Evolutionary conservation across 2,113 vertebrate genomes (phyloP).

Genomic region (Ceyx cyanopectus): DNA sequence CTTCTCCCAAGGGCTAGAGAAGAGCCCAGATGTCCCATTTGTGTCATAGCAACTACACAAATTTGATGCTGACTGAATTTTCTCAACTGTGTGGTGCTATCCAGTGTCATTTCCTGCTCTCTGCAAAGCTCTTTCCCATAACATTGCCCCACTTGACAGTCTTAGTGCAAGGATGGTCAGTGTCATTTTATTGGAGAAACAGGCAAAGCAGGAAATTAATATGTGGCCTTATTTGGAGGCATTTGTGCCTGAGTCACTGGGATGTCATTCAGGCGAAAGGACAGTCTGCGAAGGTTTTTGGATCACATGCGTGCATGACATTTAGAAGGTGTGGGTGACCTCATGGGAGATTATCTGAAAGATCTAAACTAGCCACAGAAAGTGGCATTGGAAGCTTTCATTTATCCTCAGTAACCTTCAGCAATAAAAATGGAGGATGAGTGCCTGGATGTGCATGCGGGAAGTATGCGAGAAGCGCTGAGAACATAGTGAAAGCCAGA

Average conservation of each 20-base stretch:
- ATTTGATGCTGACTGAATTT: not conserved
- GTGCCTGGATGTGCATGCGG: constrained; percentile 41
- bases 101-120: not conserved
- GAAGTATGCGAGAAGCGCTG: not conserved
- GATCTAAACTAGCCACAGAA: constrained; percentile 42
- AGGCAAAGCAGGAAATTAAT: constrained; percentile 51
- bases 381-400: constrained; percentile 47
- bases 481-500: not conserved
- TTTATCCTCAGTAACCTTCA: constrained; percentile 68
- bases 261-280: constrained; percentile 57
- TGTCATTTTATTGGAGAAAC: not conserved
- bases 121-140: not conserved
- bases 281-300: constrained; percentile 62
- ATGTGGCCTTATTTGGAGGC: not conserved
- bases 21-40: not conserved
- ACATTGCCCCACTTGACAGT: fast-evolving
- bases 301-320: constrained; percentile 82
- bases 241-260: constrained; percentile 75
- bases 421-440: constrained; percentile 76
- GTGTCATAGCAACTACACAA: not conserved
- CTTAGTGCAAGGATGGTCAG: not conserved
- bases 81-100: fast-evolving
- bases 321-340: constrained; percentile 77
- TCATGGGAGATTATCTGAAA: constrained; percentile 74
- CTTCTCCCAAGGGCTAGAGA: not conserved